phyloP scores from a whole-genome alignment of 1,140 invertebrate genomes.

The Mesaphorura yosii region DNA sequence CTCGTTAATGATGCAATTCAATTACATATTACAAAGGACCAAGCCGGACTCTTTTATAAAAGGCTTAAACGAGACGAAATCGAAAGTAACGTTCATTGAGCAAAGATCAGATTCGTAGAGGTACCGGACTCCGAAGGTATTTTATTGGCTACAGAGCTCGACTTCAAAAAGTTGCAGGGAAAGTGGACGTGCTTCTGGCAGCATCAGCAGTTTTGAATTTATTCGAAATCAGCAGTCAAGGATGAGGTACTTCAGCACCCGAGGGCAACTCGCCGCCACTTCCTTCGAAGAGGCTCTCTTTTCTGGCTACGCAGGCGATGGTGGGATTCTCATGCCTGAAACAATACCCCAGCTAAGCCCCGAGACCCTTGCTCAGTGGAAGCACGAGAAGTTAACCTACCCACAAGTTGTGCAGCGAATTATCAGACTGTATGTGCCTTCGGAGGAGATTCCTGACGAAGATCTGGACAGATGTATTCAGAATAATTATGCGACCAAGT shows the following conservation, averaged over 20 bases:
- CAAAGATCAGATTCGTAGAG: neutral
- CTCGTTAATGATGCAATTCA: no score
- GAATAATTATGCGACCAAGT: constrained; percentile 11
- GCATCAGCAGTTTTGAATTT: no score
- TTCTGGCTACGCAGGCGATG: constrained; percentile 39
- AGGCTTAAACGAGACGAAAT: neutral
- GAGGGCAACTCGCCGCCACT: constrained; percentile 31
- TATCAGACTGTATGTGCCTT: constrained; percentile 35
- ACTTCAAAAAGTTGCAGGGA: neutral
- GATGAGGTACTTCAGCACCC: constrained; percentile 40
- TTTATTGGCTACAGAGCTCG: neutral
- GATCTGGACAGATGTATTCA: constrained; percentile 14
- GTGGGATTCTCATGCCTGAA: constrained; percentile 40
- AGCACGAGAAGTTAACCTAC: constrained; percentile 33
- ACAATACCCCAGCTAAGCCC: constrained; percentile 34
- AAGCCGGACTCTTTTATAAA: no score
- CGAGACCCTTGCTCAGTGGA: constrained; percentile 36
- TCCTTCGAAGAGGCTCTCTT: constrained; percentile 38
- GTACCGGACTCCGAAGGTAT: neutral
- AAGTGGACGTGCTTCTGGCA: no score
- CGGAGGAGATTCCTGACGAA: constrained; percentile 37
- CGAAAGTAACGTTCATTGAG: neutral
- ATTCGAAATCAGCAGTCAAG: no score
- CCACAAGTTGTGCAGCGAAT: constrained; percentile 37
- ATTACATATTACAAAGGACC: no score